A percentile compares a stretch with the other conserved stretches of the same genome.
These are phyloP conservation scores for Orussus abietinus DNA, from an alignment of 1,140 invertebrate genomes.

Conservation along the genomic window DNA sequence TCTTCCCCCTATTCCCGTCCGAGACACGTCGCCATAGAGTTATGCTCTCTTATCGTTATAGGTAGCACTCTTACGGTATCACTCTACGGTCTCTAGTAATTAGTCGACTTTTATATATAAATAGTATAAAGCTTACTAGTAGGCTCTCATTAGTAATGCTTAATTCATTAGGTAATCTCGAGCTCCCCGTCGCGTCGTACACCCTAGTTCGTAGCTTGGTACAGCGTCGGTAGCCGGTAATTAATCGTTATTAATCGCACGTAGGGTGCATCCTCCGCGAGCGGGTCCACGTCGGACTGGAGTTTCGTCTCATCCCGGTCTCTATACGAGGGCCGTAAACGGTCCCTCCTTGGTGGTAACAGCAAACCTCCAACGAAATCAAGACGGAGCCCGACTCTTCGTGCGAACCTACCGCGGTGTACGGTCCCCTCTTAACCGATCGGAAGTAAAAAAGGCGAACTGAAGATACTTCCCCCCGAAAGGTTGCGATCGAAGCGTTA, in stretches of 20 bases:
- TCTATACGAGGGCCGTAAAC: background rate
- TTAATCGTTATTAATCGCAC: constrained; percentile 17
- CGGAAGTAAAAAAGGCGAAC: no score
- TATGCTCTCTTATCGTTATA: no score
- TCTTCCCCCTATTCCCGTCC: no score
- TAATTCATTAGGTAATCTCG: constrained; percentile 32
- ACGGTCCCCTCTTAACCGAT: no score
- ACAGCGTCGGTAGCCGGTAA: no score
- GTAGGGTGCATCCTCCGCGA: constrained; percentile 2
- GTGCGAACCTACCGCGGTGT: background rate
- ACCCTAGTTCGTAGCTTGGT: constrained; percentile 26
- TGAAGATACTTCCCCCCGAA: no score
- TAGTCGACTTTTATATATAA: constrained; percentile 27
- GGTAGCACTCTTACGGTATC: no score
- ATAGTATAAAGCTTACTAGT: constrained; percentile 43
- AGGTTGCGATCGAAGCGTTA: no score
- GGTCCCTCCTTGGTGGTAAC: background rate
- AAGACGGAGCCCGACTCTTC: background rate
- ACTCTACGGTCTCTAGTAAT: constrained; percentile 9
- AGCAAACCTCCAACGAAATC: background rate
- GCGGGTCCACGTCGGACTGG: background rate
- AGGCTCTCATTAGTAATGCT: constrained; percentile 40
- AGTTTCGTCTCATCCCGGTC: background rate
- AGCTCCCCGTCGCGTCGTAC: background rate
- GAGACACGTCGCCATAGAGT: no score